Percentiles rank a stretch among this genome's conserved stretches.
Conservation (phyloP, 2,888 invertebrate genomes). For the Stratiomys singularior region DNA sequence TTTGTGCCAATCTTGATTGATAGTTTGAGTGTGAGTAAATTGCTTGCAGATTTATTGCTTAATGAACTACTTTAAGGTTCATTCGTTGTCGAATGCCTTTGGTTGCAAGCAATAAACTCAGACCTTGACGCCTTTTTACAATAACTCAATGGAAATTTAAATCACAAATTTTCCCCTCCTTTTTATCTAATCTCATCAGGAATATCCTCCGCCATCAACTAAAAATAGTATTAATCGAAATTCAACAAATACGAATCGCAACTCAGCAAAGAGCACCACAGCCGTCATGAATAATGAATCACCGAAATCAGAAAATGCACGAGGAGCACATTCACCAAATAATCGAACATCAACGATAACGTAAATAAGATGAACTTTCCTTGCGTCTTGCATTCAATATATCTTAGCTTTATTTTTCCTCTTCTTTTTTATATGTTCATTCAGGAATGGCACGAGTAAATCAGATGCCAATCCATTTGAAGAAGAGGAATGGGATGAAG, state of each 20-base stretch:
- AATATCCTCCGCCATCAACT: constrained; percentile 68
- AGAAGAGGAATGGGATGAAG: constrained; percentile 83
- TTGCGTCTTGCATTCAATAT: too few species aligned
- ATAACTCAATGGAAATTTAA: neutral
- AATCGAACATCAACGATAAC: constrained; percentile 73
- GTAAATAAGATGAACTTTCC: constrained; percentile 65
- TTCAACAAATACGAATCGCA: constrained; percentile 65
- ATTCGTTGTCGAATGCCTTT: neutral
- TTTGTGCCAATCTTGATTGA: neutral
- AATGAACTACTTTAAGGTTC: neutral
- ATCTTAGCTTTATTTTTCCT: neutral
- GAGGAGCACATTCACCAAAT: constrained; percentile 61
- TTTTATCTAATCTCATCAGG: constrained; percentile 63
- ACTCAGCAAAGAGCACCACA: constrained; percentile 63
- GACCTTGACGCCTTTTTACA: neutral
- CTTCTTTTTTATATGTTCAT: constrained; percentile 38
- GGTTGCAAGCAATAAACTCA: neutral
- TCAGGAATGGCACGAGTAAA: constrained; percentile 73
- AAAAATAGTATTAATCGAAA: constrained; percentile 68
- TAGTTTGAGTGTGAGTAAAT: neutral
- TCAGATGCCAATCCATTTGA: constrained; percentile 85
- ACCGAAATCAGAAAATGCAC: constrained; percentile 60
- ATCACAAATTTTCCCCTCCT: too few species aligned
- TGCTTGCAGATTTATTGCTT: neutral
- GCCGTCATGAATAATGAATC: constrained; percentile 62